A percentile compares a stretch with the other conserved stretches of the same genome.
These are phyloP conservation scores for Stegastes partitus DNA, from an alignment of 2,113 vertebrate species.

Conservation along the genomic window DNA sequence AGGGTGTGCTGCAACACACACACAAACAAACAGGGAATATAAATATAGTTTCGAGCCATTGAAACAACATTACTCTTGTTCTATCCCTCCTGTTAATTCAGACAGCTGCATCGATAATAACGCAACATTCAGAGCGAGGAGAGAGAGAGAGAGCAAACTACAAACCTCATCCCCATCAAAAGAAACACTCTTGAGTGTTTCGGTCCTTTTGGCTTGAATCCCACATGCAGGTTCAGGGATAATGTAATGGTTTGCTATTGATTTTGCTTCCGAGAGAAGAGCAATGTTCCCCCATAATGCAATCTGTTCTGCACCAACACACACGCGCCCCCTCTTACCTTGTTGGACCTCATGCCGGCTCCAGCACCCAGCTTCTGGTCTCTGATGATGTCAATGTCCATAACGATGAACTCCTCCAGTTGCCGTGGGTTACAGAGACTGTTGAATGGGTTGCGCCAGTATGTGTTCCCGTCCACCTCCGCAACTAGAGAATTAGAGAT, in stretches of 20 bases:
- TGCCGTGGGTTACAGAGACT: constrained; percentile 92
- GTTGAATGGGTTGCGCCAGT: constrained; percentile 94
- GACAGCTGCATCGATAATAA: constrained; percentile 33
- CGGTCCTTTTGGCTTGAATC: constrained; percentile 35
- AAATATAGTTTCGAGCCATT: constrained; percentile 12
- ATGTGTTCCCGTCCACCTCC: constrained; percentile 93
- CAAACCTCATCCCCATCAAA: constrained; percentile 17
- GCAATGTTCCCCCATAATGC: constrained; percentile 57
- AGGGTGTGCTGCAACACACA: constrained; percentile 89
- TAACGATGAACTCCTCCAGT: constrained; percentile 95
- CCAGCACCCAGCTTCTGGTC: constrained; percentile 89
- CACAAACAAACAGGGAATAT: constrained; percentile 19
- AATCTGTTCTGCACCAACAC: constrained; percentile 55
- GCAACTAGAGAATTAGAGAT: constrained; percentile 85
- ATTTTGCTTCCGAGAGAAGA: constrained; percentile 64
- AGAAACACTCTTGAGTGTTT: constrained; percentile 37
- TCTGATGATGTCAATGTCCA: constrained; percentile 89
- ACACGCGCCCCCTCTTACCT: constrained; percentile 81
- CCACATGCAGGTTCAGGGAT: constrained; percentile 46
- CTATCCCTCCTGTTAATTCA: constrained; percentile 2
- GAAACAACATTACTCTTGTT: constrained; percentile 10
- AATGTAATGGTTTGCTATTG: constrained; percentile 69
- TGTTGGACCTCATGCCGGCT: constrained; percentile 91
- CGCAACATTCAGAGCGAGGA: constrained; percentile 22
- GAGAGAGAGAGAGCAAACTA: neutral